Conservation (phyloP, 2,113 vertebrate species). For the Isurus oxyrinchus region DNA sequence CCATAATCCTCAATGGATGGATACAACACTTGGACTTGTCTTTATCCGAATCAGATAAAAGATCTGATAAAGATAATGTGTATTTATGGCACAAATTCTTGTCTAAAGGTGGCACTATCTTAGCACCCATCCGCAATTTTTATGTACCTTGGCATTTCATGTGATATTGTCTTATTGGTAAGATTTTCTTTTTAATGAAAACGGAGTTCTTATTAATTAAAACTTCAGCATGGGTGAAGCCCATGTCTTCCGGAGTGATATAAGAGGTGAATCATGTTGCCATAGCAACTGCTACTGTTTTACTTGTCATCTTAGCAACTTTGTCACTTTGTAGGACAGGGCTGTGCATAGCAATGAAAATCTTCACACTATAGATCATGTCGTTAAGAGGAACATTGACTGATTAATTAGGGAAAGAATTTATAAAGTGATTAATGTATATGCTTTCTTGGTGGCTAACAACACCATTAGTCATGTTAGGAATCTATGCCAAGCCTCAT, state of each 20-base stretch:
- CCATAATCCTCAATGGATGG: not conserved
- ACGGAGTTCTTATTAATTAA: conserved; percentile 10
- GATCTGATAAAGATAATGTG: not conserved
- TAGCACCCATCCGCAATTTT: not conserved
- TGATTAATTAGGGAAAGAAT: conserved; percentile 28
- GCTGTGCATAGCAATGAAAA: conserved; percentile 18
- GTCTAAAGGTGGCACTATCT: not conserved
- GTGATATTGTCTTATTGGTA: not conserved
- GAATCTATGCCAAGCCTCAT: not conserved
- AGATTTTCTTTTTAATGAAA: not conserved
- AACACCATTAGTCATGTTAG: not conserved
- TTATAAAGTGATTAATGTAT: conserved; percentile 14
- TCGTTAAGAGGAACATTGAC: not conserved
- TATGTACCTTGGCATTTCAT: not conserved
- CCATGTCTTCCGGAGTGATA: conserved; percentile 15
- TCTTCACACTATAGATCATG: conserved; percentile 24
- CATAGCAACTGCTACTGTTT: conserved; percentile 21
- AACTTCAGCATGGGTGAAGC: conserved; percentile 9
- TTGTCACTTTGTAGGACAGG: conserved; percentile 23
- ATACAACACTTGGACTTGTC: not conserved
- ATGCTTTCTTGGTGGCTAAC: conserved; percentile 18
- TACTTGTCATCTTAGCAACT: conserved; percentile 18
- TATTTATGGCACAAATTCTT: not conserved
- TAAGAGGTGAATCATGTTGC: conserved; percentile 24
- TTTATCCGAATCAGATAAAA: not conserved